Percentiles rank a stretch among this genome's conserved stretches.
These are phyloP conservation scores for Capitella teleta DNA, from an alignment of 1,140 invertebrate genomes.

Conservation along the genomic window DNA sequence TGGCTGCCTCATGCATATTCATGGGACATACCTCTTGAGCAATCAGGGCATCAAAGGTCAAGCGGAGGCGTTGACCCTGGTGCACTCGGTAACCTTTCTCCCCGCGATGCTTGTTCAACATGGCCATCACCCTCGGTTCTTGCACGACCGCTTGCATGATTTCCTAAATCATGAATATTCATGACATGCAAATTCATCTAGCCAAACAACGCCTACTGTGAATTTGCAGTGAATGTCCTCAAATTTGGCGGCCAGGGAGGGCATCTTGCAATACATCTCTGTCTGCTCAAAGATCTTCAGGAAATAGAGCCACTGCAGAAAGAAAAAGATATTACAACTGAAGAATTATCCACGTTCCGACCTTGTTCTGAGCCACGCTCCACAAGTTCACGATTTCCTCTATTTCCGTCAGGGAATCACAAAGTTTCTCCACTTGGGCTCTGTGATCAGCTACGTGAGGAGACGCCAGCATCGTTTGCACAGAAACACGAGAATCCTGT, in stretches of 20 bases:
- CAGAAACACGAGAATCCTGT: slow-evolving; percentile 32
- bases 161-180: too few relatives aligned
- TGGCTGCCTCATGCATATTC: neutral
- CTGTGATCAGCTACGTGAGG: slow-evolving; percentile 31
- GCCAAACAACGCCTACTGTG: too few relatives aligned
- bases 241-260: slow-evolving; percentile 24
- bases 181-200: too few relatives aligned
- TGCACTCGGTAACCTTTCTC: slow-evolving; percentile 35
- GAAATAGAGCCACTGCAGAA: slow-evolving; percentile 40
- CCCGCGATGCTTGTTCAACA: slow-evolving; percentile 26
- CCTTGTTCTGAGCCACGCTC: slow-evolving; percentile 36
- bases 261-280: slow-evolving; percentile 24
- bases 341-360: slow-evolving; percentile 12
- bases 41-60: slow-evolving; percentile 24
- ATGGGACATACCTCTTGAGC: neutral
- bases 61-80: slow-evolving; percentile 31
- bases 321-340: too few relatives aligned
- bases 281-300: slow-evolving; percentile 39
- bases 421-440: slow-evolving; percentile 23
- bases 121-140: slow-evolving; percentile 32
- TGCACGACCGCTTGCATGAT: slow-evolving; percentile 32
- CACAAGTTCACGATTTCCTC: slow-evolving; percentile 36
- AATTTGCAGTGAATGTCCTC: slow-evolving; percentile 30
- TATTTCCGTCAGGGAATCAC: slow-evolving; percentile 25
- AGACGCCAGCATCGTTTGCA: slow-evolving; percentile 33